Evolutionary conservation across 2,888 invertebrate species (phyloP), one percentile per base, ranked within the genome.

Genomic region (Cetonia aurata): DNA sequence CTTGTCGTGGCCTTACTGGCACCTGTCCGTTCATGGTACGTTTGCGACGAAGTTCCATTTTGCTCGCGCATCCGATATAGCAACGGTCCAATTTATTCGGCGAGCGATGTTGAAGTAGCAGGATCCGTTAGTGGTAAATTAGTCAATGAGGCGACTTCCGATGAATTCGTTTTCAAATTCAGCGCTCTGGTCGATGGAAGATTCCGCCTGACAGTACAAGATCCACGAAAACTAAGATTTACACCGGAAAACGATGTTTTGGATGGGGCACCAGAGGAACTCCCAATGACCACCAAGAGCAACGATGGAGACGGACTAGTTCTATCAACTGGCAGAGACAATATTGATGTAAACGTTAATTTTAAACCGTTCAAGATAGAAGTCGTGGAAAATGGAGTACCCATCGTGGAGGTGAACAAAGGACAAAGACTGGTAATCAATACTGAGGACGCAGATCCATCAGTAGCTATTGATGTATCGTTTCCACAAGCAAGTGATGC

Each of bases 401-500:
- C 46, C 10, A 46, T 57, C 9, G 19, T 48, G 12, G 37, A 60
- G 9, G 33, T 59, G 57, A 76, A 76, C 55, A 53, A 66, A 13
- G 56, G 46, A 8, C 52, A 69, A n/a, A 60, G 70, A 1, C 48
- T 77, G 33, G 66, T 66, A 8, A 75, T 74, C 53, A 70, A 72
- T 33, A 67, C 70, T 9, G 65, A 0, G 86, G 90, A 73, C 97
- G 70, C 3, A 96, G 96, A 3, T 10, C 92, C 94, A 77, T 96
- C 96, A 0, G 88, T 98, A 53, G 96, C 97, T 0, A 84, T 98
- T 75, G 98, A 98, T 81, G 89, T 98, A 75, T 89, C 93, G 17
- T 98, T 98, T 85, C 92, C 94, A 3, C 94, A 93, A 13, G 94
- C 96, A 3, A 91, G 95, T 74, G 88, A 94, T 78, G 92, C 96